Evolutionary conservation across 1,140 invertebrate species (phyloP).

Genomic region (Zaprionus camerounensis): DNA sequence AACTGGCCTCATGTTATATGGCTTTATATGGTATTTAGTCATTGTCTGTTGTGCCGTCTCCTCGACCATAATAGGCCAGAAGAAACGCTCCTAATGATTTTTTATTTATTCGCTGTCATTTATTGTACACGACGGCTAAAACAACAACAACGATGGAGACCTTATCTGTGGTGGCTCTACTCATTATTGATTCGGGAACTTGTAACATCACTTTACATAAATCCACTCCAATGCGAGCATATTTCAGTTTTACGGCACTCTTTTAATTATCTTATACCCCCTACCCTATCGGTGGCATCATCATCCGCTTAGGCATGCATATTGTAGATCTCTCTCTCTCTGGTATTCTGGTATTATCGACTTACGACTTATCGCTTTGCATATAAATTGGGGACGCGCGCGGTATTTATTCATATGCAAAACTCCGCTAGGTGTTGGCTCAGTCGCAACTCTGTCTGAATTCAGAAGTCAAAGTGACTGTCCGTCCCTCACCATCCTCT

Average conservation of each 20-base stretch:
- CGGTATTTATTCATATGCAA: slow-evolving; percentile 74
- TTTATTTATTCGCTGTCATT: slow-evolving; percentile 77
- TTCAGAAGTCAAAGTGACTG: slow-evolving; percentile 71
- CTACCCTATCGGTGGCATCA: slow-evolving; percentile 26
- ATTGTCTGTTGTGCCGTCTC: slow-evolving; percentile 25
- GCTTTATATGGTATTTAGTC: slow-evolving; percentile 74
- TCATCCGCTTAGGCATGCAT: slow-evolving; percentile 11
- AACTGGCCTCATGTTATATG: slow-evolving; percentile 61
- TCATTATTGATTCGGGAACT: slow-evolving; percentile 53
- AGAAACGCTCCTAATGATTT: slow-evolving; percentile 71
- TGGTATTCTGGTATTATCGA: slow-evolving; percentile 49
- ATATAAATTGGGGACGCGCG: slow-evolving; percentile 58
- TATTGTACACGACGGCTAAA: slow-evolving; percentile 44
- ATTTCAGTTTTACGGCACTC: slow-evolving; percentile 64
- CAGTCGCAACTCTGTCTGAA: slow-evolving; percentile 43
- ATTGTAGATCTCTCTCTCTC: background rate
- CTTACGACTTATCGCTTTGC: slow-evolving; percentile 56
- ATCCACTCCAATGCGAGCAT: slow-evolving; percentile 54
- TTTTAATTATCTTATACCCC: slow-evolving; percentile 73
- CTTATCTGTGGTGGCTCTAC: slow-evolving; percentile 43
- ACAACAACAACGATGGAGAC: background rate
- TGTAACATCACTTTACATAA: slow-evolving; percentile 80
- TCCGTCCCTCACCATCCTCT: slow-evolving; percentile 28
- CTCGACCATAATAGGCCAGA: slow-evolving; percentile 42
- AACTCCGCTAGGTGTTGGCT: slow-evolving; percentile 14